These are phyloP conservation scores for Cepaea hortensis DNA, from an alignment of 2,888 invertebrate species.

Conservation along the genomic window DNA sequence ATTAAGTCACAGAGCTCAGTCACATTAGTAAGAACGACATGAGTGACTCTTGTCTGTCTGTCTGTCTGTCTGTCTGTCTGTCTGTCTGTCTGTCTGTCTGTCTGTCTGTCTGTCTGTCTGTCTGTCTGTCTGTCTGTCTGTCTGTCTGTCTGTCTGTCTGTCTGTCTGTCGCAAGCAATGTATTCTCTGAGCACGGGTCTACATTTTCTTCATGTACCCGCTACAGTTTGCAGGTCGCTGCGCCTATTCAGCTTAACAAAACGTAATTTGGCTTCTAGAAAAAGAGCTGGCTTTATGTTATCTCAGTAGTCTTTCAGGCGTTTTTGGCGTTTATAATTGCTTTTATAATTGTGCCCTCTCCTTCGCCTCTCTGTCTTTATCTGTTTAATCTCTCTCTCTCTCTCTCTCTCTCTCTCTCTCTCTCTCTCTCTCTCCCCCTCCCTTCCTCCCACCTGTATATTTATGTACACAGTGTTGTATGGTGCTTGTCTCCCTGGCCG, in stretches of 20 bases:
- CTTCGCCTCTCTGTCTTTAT: no score
- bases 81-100: no score
- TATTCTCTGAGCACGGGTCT: neutral
- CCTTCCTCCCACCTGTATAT: neutral
- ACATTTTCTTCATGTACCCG: no score
- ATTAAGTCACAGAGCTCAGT: no score
- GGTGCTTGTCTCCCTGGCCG: no score
- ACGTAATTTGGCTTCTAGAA: neutral
- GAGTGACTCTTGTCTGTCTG: no score
- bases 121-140: neutral
- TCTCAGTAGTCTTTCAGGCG: neutral
- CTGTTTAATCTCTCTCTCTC: neutral
- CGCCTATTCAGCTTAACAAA: no score
- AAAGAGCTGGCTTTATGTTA: neutral
- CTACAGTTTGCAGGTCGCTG: no score
- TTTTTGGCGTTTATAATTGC: neutral
- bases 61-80: no score
- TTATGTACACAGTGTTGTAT: no score
- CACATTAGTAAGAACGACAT: no score
- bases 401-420: constrained; percentile 28
- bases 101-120: no score
- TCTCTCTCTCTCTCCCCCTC: neutral
- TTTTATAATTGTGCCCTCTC: neutral
- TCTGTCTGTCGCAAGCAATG: neutral
- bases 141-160: neutral